Evolutionary conservation across 2,113 vertebrate species (phyloP).

Genomic region (Balaenoptera acutorostrata): DNA sequence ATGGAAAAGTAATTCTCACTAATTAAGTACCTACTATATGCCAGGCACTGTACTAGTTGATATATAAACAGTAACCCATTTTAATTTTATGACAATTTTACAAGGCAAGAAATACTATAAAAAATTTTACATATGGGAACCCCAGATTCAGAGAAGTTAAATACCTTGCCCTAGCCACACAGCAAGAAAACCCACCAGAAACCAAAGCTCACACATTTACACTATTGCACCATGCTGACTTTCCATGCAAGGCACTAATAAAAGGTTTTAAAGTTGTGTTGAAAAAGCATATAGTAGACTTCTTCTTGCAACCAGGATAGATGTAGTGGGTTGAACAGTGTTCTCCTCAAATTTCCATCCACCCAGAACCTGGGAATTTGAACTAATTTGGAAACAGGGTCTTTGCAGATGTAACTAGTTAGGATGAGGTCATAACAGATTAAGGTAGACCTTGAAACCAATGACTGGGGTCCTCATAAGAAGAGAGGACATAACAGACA

Average conservation of each 20-base stretch:
- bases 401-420: neutral
- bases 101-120: neutral
- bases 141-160: neutral
- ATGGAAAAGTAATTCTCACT: neutral
- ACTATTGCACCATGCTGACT: neutral
- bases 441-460: neutral
- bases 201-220: neutral
- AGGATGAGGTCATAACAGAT: neutral
- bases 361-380: neutral
- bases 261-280: neutral
- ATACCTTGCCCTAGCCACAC: neutral
- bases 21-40: neutral
- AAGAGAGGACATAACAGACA: neutral
- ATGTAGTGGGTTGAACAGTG: neutral
- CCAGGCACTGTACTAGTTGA: neutral
- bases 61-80: neutral
- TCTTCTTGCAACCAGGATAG: neutral
- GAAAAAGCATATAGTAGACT: neutral
- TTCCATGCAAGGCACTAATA: neutral
- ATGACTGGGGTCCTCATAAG: neutral
- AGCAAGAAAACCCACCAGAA: neutral
- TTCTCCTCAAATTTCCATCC: neutral
- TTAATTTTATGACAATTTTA: constrained; percentile 13
- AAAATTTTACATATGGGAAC: neutral
- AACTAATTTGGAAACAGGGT: neutral